Evolutionary conservation across 53 echinoderm and acorn worm genomes (phyloP).

Genomic region (Zoroaster sp.): DNA sequence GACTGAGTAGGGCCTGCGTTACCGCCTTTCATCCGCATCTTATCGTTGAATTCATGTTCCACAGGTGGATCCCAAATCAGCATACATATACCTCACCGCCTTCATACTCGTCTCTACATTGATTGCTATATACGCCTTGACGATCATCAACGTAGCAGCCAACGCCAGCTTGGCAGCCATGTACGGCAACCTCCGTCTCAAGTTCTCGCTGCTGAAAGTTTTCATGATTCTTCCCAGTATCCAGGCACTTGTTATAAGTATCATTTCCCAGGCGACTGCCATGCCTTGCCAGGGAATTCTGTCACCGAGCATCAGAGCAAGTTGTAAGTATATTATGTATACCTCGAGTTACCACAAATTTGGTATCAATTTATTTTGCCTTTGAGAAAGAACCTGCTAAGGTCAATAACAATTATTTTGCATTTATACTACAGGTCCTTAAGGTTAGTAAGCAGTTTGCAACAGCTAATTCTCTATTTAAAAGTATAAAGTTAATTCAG

Average conservation of each 20-base stretch:
- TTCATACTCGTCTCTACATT: constrained; percentile 64
- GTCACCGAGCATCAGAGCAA: constrained; percentile 2
- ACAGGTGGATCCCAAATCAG: constrained; percentile 62
- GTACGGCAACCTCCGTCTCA: constrained; percentile 46
- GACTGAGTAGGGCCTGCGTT: no score
- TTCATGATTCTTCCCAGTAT: constrained; percentile 75
- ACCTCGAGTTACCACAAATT: no score
- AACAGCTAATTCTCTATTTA: no score
- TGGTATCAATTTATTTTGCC: no score
- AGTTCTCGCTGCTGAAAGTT: constrained; percentile 56
- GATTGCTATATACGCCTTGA: constrained; percentile 70
- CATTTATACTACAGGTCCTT: no score
- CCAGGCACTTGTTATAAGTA: constrained; percentile 61
- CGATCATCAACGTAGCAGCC: constrained; percentile 76
- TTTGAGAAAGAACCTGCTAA: no score
- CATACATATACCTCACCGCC: constrained; percentile 67
- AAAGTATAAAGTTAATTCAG: no score
- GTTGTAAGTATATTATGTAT: constrained; percentile 28
- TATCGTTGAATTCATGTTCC: neutral
- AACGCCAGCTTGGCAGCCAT: constrained; percentile 26
- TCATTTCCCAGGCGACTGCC: constrained; percentile 24
- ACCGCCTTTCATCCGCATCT: neutral
- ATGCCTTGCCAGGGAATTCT: constrained; percentile 43
- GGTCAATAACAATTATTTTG: no score
- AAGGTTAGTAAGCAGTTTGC: no score